Evolutionary conservation across 2,113 vertebrate species (phyloP).

Genomic region (Pangasianodon hypophthalmus): DNA sequence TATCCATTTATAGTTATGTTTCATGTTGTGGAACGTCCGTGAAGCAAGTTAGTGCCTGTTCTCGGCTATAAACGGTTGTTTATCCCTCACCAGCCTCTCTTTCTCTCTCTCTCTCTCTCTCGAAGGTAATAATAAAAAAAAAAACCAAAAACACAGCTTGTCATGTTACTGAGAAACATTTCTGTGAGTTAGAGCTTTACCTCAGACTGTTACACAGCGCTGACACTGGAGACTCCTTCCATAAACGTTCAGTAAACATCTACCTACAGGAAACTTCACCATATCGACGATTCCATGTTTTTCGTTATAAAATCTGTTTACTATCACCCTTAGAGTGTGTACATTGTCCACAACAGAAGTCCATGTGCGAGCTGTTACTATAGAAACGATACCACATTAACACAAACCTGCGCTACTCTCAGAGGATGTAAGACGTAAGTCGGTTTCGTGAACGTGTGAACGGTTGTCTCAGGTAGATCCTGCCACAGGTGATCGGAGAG

Average conservation of each 20-base stretch:
- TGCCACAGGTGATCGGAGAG: not conserved
- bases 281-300: too few relatives aligned
- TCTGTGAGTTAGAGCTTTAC: too few relatives aligned
- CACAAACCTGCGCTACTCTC: not conserved
- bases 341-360: not conserved
- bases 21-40: not conserved
- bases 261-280: too few relatives aligned
- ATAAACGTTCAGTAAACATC: too few relatives aligned
- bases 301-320: too few relatives aligned
- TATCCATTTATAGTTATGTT: not conserved
- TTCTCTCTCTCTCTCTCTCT: not conserved
- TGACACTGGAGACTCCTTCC: too few relatives aligned
- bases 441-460: not conserved
- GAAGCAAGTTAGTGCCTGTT: not conserved
- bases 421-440: not conserved
- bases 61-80: too few relatives aligned
- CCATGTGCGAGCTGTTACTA: not conserved
- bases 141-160: too few relatives aligned
- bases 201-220: too few relatives aligned
- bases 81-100: not conserved
- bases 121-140: too few relatives aligned
- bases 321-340: not conserved
- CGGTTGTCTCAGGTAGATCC: not conserved
- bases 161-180: too few relatives aligned
- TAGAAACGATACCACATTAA: not conserved